phyloP scores from a whole-genome alignment of 92 coral and sea anemone genomes.

The Actinernus sp. region DNA sequence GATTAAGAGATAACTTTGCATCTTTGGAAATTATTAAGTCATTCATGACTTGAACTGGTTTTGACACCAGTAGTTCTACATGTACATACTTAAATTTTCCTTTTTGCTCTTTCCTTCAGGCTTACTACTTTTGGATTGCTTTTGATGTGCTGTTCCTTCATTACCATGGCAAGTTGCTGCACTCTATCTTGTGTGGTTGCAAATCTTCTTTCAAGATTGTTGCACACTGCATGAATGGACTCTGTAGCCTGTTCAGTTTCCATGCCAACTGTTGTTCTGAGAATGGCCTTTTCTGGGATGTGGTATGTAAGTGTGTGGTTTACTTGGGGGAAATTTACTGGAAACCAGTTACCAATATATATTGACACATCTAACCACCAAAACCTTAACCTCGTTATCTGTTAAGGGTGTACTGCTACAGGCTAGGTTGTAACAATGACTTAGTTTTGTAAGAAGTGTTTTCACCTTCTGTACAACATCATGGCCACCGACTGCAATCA shows the following conservation, averaged over 20 bases:
- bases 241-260: conserved; percentile 10
- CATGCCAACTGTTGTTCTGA: not conserved
- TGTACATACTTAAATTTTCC: too few species aligned
- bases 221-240: conserved; percentile 13
- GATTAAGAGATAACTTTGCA: too few species aligned
- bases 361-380: conserved; percentile 17
- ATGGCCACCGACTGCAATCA: not conserved
- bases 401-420: conserved; percentile 20
- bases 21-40: too few species aligned
- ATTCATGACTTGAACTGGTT: too few species aligned
- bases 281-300: conserved; percentile 1
- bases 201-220: not conserved
- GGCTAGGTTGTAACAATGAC: conserved; percentile 7
- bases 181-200: not conserved
- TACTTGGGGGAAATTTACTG: conserved; percentile 13
- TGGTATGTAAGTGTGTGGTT: conserved; percentile 12
- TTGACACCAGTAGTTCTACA: too few species aligned
- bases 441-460: conserved; percentile 7
- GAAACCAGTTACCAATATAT: conserved; percentile 57
- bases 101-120: too few species aligned
- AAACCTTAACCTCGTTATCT: conserved; percentile 18
- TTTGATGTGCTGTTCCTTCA: conserved; percentile 5
- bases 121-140: conserved; percentile 1
- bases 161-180: not conserved
- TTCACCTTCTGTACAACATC: not conserved